Conservation (phyloP, 2,888 invertebrate genomes). For the Rhamnusium bicolor region DNA sequence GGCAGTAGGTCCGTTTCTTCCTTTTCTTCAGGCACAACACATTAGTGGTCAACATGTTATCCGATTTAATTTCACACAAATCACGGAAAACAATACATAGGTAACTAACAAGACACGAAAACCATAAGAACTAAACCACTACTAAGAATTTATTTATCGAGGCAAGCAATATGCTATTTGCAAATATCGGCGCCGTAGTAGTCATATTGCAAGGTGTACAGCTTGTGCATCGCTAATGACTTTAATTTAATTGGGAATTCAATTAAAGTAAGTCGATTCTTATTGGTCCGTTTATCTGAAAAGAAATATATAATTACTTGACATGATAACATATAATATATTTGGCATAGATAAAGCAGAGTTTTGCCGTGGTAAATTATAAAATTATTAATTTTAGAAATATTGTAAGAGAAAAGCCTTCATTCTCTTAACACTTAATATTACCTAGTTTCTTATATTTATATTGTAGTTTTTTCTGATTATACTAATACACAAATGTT, state of each 20-base stretch:
- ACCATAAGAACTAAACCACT: conserved; percentile 8
- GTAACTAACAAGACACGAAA: conserved; percentile 4
- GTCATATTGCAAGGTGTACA: conserved; percentile 27
- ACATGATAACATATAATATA: conserved; percentile 9
- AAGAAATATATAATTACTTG: conserved; percentile 36
- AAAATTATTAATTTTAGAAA: too few relatives aligned
- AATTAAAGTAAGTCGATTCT: conserved; percentile 37
- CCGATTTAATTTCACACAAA: conserved; percentile 6
- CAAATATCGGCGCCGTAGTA: conserved; percentile 29
- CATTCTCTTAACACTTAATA: too few relatives aligned
- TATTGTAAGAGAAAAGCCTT: too few relatives aligned
- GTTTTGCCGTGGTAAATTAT: too few relatives aligned
- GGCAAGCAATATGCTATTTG: conserved; percentile 33
- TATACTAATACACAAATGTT: too few relatives aligned
- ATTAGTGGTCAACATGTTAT: conserved; percentile 65
- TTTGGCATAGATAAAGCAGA: neutral
- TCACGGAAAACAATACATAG: conserved; percentile 20
- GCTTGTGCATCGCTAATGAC: conserved; percentile 38
- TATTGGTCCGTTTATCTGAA: conserved; percentile 30
- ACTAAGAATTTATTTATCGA: conserved; percentile 19
- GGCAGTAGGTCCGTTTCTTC: conserved; percentile 65
- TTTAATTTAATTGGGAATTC: conserved; percentile 41
- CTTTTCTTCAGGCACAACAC: conserved; percentile 68
- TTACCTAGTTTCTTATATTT: too few relatives aligned
- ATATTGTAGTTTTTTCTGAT: too few relatives aligned